phyloP scores from a whole-genome alignment of 2,888 invertebrate species.

The Mantis religiosa region DNA sequence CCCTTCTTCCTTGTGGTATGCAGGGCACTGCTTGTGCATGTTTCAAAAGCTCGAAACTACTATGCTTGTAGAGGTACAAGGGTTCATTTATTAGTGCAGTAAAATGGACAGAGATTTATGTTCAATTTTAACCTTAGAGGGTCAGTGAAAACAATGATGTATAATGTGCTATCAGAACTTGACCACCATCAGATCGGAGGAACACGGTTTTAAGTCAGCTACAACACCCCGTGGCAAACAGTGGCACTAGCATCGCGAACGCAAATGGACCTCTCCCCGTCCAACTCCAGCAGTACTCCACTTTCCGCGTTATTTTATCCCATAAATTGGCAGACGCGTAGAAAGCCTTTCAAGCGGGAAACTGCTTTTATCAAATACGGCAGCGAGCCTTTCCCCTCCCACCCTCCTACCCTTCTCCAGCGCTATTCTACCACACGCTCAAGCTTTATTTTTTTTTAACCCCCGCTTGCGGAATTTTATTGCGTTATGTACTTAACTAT shows the following conservation, averaged over 20 bases:
- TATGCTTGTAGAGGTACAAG: too few relatives aligned
- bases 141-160: too few relatives aligned
- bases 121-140: too few relatives aligned
- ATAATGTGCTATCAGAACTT: too few relatives aligned
- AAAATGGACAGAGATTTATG: too few relatives aligned
- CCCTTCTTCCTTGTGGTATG: too few relatives aligned
- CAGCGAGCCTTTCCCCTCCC: slow-evolving; percentile 15
- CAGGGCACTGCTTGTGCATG: too few relatives aligned
- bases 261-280: slow-evolving; percentile 17
- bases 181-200: too few relatives aligned
- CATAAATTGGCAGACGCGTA: slow-evolving; percentile 30
- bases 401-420: not conserved
- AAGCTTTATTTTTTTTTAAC: slow-evolving; percentile 14
- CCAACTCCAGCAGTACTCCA: not conserved
- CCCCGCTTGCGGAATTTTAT: slow-evolving; percentile 29
- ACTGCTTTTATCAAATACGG: slow-evolving; percentile 32
- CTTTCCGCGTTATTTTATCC: slow-evolving; percentile 24
- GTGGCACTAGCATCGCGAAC: not conserved
- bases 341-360: slow-evolving; percentile 30
- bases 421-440: slow-evolving; percentile 13
- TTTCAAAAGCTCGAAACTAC: too few relatives aligned
- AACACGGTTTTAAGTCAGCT: too few relatives aligned
- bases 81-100: too few relatives aligned
- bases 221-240: not conserved
- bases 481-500: slow-evolving; percentile 32